These are phyloP conservation scores for Fukomys damarensis DNA, from an alignment of 2,113 vertebrate species.

Conservation along the genomic window DNA sequence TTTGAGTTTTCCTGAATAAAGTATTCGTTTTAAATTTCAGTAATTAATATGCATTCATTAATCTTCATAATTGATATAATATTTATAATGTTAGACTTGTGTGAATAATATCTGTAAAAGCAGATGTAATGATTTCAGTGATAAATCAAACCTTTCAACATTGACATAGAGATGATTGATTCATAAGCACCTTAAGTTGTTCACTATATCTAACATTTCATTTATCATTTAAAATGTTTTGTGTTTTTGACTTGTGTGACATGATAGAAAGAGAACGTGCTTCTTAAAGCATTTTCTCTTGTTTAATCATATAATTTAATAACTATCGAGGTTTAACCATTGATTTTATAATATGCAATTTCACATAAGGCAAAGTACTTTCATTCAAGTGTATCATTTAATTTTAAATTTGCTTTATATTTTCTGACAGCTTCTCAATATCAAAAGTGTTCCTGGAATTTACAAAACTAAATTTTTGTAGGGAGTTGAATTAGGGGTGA, in stretches of 20 bases:
- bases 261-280: background rate
- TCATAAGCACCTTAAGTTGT: background rate
- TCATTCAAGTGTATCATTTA: background rate
- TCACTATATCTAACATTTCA: background rate
- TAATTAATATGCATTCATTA: too few relatives aligned
- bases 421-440: background rate
- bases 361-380: background rate
- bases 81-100: background rate
- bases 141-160: background rate
- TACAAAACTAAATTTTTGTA: background rate
- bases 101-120: background rate
- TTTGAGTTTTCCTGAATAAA: background rate
- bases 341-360: background rate
- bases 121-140: background rate
- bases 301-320: background rate
- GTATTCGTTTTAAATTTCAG: background rate
- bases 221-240: background rate
- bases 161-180: background rate
- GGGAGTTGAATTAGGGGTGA: background rate
- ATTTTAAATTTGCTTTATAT: background rate
- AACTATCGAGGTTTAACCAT: background rate
- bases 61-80: background rate
- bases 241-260: background rate
- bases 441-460: background rate
- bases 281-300: background rate